Base-by-base conservation (phyloP, 1,140 invertebrate genomes). In the Metaphire vulgaris region DNA sequence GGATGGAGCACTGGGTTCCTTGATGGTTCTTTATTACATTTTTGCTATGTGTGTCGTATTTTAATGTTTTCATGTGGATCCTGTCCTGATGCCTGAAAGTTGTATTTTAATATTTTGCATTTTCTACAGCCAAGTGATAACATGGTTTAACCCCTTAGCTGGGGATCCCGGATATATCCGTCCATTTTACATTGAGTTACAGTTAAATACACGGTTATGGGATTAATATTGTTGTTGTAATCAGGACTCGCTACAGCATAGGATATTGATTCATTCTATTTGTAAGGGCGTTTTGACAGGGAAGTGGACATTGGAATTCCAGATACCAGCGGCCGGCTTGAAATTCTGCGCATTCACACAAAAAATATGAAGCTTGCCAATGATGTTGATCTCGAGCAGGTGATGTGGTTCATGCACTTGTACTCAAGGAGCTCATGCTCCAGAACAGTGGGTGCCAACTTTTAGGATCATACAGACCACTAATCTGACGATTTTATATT, bases 231-330 rank as follows among this genome's bases (percentile, higher is more conserved):
- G n/a, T n/a, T n/a, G n/a, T n/a, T n/a, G n/a, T n/a, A n/a, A 32
- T 71, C 30, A 15, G 14, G 56, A 65, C 56, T 26, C 14, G 14
- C 26, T 65, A 26, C 14, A 14, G 14, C 14, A 26, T 65, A 15
- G 56, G 28, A 28, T 26, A 26, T 28, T 69, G 6, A 26, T 6
- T 2, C 67, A 77, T 33, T 70, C 73, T 76, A 65, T 71, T n/a
- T n/a, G n/a, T n/a, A 56, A 56, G 41, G 41, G 86, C 91, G 97
- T 73, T 99, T 99, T 85, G 97, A 99, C 88, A 90, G 96, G 79
- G 97, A 99, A 89, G 97, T 99, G 74, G 97, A 99, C 87, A 99
- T 99, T 85, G 96, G 97, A 76, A 99, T 99, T 83, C 98, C 98
- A 0, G 97, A 99, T 89, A 93, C 96, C 12, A 97, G 95, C 80